Conservation (phyloP, 1,140 invertebrate species). For the Luehdorfia chinensis region DNA sequence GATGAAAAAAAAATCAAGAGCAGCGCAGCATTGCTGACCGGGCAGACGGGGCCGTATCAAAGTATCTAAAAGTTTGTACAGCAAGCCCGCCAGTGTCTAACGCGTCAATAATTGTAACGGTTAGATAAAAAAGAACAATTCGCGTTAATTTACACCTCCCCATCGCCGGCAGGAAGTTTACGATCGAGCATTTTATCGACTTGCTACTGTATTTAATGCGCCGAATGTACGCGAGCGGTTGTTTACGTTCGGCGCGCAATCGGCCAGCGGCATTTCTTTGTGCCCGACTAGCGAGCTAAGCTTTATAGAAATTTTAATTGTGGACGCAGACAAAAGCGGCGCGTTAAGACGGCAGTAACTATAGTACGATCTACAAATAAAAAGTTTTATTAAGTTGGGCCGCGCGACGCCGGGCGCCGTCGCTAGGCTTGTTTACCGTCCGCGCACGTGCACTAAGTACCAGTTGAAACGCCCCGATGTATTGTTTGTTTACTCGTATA, state of each 20-base stretch:
- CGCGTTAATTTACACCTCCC: slow-evolving; percentile 66
- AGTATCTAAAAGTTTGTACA: too few relatives aligned
- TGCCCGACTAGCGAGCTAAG: slow-evolving; percentile 49
- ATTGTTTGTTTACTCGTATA: slow-evolving; percentile 76
- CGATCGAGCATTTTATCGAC: slow-evolving; percentile 65
- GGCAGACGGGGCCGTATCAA: background rate
- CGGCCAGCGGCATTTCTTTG: slow-evolving; percentile 66
- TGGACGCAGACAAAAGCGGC: slow-evolving; percentile 64
- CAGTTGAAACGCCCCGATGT: slow-evolving; percentile 58
- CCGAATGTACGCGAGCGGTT: slow-evolving; percentile 41
- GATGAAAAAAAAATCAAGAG: too few relatives aligned
- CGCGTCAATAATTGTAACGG: slow-evolving; percentile 43
- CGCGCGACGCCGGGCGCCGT: slow-evolving; percentile 45
- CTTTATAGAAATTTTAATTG: slow-evolving; percentile 71
- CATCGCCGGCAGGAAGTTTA: slow-evolving; percentile 67
- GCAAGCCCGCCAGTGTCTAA: slow-evolving; percentile 7
- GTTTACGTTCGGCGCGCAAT: slow-evolving; percentile 59
- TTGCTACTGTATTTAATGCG: slow-evolving; percentile 47
- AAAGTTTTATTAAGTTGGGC: slow-evolving; percentile 63
- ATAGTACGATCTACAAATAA: slow-evolving; percentile 59
- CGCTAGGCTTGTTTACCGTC: slow-evolving; percentile 50
- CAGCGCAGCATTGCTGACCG: too few relatives aligned
- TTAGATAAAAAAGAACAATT: slow-evolving; percentile 68
- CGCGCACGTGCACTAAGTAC: slow-evolving; percentile 67
- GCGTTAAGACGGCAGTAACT: slow-evolving; percentile 44